A percentile compares a stretch with the other conserved stretches of the same genome.
Evolutionary conservation across 1,140 invertebrate species (phyloP).

Genomic region (Polypedilum vanderplanki): DNA sequence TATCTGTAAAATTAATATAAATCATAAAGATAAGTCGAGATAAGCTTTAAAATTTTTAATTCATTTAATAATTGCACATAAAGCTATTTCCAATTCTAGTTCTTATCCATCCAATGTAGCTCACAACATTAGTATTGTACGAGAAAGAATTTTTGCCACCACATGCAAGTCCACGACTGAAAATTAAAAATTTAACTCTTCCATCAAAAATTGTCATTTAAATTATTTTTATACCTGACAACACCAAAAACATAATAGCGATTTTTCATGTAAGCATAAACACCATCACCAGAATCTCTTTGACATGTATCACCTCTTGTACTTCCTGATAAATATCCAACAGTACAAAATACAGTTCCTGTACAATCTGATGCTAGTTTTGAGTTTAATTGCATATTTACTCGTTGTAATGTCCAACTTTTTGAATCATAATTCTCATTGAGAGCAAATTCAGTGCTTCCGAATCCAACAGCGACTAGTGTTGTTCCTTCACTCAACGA

Average conservation of each 20-base stretch:
- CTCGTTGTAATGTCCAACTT: background rate
- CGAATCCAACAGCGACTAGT: background rate
- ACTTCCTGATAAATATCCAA: background rate
- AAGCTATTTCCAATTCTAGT: background rate
- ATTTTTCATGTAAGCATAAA: conserved; percentile 4
- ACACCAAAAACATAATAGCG: background rate
- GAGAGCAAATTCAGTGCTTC: background rate
- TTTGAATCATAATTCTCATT: background rate
- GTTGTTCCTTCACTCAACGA: background rate
- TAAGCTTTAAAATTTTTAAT: too few relatives aligned
- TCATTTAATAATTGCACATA: background rate
- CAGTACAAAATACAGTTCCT: too few relatives aligned
- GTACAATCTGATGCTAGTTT: background rate
- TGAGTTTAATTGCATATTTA: background rate
- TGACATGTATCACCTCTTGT: conserved; percentile 2
- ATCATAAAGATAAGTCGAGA: too few relatives aligned
- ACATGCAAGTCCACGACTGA: background rate
- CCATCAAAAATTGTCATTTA: background rate
- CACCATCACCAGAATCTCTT: background rate
- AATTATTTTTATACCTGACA: background rate
- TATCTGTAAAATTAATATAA: too few relatives aligned
- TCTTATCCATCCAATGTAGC: background rate
- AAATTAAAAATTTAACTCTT: background rate
- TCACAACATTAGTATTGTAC: background rate
- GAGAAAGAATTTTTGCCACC: background rate